Conservation (phyloP, 1,140 invertebrate genomes). For the Aphelinus certus region DNA sequence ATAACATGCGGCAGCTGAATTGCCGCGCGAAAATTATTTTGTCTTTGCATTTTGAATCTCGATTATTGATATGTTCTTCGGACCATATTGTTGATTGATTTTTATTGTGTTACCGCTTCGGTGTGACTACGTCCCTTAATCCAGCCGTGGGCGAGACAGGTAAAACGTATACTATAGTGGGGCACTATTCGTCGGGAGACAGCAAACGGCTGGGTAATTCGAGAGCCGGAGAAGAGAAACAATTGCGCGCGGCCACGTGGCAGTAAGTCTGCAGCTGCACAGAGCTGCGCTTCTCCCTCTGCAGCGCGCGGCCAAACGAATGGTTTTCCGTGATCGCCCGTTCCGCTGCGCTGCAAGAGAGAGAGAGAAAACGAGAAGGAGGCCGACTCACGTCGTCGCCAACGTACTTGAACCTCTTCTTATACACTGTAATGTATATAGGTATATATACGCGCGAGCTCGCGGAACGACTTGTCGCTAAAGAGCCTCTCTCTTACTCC, state of each 20-base stretch:
- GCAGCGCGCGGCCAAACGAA: neutral
- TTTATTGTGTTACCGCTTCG: too few relatives aligned
- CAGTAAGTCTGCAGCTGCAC: conserved; percentile 6
- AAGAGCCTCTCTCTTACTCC: too few relatives aligned
- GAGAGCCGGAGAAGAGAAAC: conserved; percentile 10
- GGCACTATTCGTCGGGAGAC: conserved; percentile 2
- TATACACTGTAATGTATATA: neutral
- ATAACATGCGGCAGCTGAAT: too few relatives aligned
- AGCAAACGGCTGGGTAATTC: conserved; percentile 13
- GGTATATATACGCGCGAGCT: neutral
- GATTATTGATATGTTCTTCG: too few relatives aligned
- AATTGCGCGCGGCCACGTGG: neutral
- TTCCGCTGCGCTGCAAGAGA: too few relatives aligned
- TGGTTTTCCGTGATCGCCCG: conserved; percentile 17
- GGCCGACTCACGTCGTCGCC: neutral
- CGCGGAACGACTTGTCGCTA: neutral
- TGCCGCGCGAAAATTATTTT: too few relatives aligned
- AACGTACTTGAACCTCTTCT: neutral
- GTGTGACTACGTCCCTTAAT: too few relatives aligned
- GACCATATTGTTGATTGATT: too few relatives aligned
- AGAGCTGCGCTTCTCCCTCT: conserved; percentile 5
- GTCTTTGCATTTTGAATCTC: too few relatives aligned
- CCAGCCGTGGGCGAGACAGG: too few relatives aligned
- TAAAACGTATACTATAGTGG: too few relatives aligned
- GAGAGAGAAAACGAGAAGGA: conserved; percentile 2